These are phyloP conservation scores for Tipula helvola DNA, from an alignment of 2,888 invertebrate genomes.

Conservation along the genomic window DNA sequence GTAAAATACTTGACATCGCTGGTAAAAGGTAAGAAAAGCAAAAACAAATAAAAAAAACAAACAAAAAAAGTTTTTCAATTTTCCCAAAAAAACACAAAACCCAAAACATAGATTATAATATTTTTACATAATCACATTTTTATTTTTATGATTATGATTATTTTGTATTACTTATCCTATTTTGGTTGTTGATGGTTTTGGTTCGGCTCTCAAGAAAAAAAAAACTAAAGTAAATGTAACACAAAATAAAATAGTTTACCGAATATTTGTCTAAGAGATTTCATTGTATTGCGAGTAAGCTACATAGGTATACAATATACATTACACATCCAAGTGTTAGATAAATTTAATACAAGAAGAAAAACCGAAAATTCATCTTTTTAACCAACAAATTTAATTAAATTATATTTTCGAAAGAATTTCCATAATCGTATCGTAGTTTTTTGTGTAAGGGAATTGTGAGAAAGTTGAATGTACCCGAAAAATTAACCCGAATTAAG, in stretches of 20 bases:
- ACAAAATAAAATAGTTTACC: not conserved
- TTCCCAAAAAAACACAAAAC: not conserved
- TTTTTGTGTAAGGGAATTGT: not conserved
- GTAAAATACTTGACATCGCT: constrained; percentile 22
- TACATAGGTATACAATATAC: not conserved
- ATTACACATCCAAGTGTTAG: not conserved
- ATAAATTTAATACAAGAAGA: not conserved
- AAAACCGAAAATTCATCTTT: not conserved
- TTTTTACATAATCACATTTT: not conserved
- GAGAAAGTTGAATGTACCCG: not conserved
- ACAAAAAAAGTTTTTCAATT: not conserved
- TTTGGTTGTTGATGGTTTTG: not conserved
- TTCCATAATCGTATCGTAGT: not conserved
- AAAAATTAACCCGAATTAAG: not conserved
- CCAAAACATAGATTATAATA: not conserved
- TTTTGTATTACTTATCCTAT: not conserved
- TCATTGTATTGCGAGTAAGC: not conserved
- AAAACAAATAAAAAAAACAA: not conserved
- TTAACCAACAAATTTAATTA: not conserved
- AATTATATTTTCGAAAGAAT: not conserved
- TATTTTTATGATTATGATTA: not conserved
- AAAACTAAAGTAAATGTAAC: not conserved
- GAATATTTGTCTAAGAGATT: not conserved
- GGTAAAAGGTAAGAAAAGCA: constrained; percentile 21
- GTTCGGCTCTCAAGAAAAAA: not conserved